Percentiles rank a stretch among this genome's conserved stretches.
Conservation (phyloP, 1,140 invertebrate genomes). For the Oncopodura yosiiana region DNA sequence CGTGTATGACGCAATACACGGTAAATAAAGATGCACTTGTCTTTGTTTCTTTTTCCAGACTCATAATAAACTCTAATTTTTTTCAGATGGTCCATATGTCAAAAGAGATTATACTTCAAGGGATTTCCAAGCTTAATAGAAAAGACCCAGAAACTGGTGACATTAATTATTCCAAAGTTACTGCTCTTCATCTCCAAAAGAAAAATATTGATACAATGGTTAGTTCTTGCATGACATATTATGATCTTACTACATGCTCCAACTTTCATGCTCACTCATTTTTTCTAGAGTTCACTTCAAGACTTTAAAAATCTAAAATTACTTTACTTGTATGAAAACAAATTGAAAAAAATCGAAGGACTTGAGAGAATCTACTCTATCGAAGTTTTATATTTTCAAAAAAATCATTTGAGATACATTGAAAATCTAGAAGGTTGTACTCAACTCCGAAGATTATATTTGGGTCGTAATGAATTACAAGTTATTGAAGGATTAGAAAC, state of each 20-base stretch:
- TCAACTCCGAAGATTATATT: constrained; percentile 52
- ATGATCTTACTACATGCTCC: not conserved
- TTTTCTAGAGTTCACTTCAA: constrained; percentile 38
- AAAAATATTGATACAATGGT: constrained; percentile 27
- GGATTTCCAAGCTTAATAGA: constrained; percentile 21
- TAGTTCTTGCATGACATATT: not conserved
- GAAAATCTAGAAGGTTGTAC: constrained; percentile 49
- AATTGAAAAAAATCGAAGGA: constrained; percentile 49
- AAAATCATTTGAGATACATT: constrained; percentile 53
- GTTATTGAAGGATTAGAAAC: constrained; percentile 57
- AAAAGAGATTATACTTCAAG: constrained; percentile 15
- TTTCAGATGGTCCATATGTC: constrained; percentile 22
- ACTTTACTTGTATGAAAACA: constrained; percentile 59
- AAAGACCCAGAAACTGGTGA: constrained; percentile 13
- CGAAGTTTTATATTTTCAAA: constrained; percentile 56
- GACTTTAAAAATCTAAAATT: constrained; percentile 49
- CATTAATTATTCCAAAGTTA: constrained; percentile 20
- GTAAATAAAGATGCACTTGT: too few relatives aligned
- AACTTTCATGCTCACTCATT: not conserved
- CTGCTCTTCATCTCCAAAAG: constrained; percentile 27
- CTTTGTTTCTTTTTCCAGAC: not conserved
- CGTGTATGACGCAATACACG: too few relatives aligned
- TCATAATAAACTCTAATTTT: not conserved
- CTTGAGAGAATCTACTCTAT: constrained; percentile 48
- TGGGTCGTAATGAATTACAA: constrained; percentile 55